A percentile compares a stretch with the other conserved stretches of the same genome.
phyloP scores from a whole-genome alignment of 2,113 vertebrate species.

The Eupsittula cactorum region DNA sequence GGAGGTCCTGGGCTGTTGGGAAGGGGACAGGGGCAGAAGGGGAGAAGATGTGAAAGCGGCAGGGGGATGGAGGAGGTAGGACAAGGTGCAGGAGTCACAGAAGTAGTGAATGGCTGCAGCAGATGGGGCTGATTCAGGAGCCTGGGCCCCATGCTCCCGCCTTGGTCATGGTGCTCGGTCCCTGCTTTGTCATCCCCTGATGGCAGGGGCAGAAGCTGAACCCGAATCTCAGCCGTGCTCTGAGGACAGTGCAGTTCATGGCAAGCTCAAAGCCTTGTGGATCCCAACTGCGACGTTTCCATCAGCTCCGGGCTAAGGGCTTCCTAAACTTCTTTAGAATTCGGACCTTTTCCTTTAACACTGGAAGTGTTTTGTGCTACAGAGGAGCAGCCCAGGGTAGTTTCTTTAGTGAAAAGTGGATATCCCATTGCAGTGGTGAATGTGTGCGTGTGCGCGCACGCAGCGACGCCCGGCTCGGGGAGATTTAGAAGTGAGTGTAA shows the following conservation, averaged over 20 bases:
- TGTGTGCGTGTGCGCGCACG: fast-evolving
- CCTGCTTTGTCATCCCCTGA: neutral
- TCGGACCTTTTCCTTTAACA: fast-evolving
- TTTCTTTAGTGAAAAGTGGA: neutral
- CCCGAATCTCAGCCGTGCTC: neutral
- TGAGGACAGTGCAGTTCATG: fast-evolving
- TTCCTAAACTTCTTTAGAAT: neutral
- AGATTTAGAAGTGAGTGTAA: neutral
- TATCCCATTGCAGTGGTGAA: too few species aligned
- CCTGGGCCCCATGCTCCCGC: fast-evolving
- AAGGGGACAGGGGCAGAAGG: neutral
- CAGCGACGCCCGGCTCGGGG: neutral
- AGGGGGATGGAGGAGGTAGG: neutral
- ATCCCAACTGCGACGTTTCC: fast-evolving
- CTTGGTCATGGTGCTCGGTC: fast-evolving
- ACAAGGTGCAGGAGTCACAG: neutral
- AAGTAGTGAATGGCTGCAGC: fast-evolving
- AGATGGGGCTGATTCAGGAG: neutral
- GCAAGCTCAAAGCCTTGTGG: neutral
- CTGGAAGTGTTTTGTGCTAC: neutral
- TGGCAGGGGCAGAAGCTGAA: neutral
- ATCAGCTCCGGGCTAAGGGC: neutral
- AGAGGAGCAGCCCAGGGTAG: too few species aligned
- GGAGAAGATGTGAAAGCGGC: neutral
- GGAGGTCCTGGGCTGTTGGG: neutral